Percentiles rank a stretch among this genome's conserved stretches.
These are phyloP conservation scores for Epirrhoe alternata DNA, from an alignment of 2,888 invertebrate genomes.

Conservation along the genomic window DNA sequence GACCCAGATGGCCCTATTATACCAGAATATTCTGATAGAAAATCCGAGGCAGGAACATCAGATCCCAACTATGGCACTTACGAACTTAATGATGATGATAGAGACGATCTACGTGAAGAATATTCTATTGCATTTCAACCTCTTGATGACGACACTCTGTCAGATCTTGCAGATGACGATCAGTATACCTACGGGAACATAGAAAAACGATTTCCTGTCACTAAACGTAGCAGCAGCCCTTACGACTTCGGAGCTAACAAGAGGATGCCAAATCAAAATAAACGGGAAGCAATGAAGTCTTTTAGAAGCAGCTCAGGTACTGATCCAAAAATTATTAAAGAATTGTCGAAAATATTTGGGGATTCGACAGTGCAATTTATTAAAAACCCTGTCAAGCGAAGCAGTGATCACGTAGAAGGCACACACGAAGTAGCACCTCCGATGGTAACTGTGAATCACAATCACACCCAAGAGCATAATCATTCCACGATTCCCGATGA, in stretches of 20 bases:
- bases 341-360: slow-evolving; percentile 88
- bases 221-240: slow-evolving; percentile 86
- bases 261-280: slow-evolving; percentile 65
- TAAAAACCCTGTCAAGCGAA: slow-evolving; percentile 84
- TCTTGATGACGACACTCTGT: slow-evolving; percentile 71
- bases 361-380: slow-evolving; percentile 68
- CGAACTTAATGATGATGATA: slow-evolving; percentile 70
- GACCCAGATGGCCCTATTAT: slow-evolving; percentile 59
- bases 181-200: slow-evolving; percentile 72
- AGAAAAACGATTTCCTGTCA: slow-evolving; percentile 87
- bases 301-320: slow-evolving; percentile 83
- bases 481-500: slow-evolving; percentile 57
- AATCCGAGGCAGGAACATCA: slow-evolving; percentile 52
- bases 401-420: slow-evolving; percentile 67
- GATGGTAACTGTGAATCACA: slow-evolving; percentile 60
- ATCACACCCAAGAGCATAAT: slow-evolving; percentile 60
- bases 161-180: slow-evolving; percentile 73
- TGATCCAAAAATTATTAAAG: slow-evolving; percentile 89
- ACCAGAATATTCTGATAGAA: slow-evolving; percentile 65
- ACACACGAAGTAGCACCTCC: slow-evolving; percentile 75
- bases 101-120: slow-evolving; percentile 76
- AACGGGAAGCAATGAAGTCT: slow-evolving; percentile 63
- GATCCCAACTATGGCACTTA: slow-evolving; percentile 70
- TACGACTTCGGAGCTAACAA: slow-evolving; percentile 62
- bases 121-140: slow-evolving; percentile 81